phyloP scores from a whole-genome alignment of 1,140 invertebrate genomes.

The Diachasmimorpha longicaudata region DNA sequence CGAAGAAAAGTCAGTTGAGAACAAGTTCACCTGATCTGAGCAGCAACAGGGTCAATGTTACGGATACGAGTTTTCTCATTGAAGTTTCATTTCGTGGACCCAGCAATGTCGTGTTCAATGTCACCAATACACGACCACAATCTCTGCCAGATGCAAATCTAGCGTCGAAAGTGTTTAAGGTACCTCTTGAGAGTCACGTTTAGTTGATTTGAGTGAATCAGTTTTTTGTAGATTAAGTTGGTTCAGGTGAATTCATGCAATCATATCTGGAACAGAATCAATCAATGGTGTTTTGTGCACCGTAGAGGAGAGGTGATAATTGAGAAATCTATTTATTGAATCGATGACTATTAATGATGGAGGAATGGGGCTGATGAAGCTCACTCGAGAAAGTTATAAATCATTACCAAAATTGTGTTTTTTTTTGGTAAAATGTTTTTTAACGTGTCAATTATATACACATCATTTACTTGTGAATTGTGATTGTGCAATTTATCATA shows the following conservation, averaged over 20 bases:
- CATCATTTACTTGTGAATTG: slow-evolving; percentile 7
- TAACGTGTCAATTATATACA: slow-evolving; percentile 7
- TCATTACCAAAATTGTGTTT: not conserved
- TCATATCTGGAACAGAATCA: not conserved
- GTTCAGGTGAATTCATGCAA: not conserved
- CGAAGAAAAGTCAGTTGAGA: slow-evolving; percentile 62
- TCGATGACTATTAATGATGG: not conserved
- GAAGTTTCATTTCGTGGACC: slow-evolving; percentile 64
- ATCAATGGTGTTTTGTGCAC: not conserved
- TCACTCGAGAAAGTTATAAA: not conserved
- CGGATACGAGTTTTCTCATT: slow-evolving; percentile 59
- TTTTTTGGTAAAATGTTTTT: not conserved
- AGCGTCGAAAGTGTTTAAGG: slow-evolving; percentile 63
- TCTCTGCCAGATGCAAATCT: slow-evolving; percentile 64
- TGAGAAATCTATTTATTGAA: not conserved
- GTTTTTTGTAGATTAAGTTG: not conserved
- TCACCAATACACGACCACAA: slow-evolving; percentile 64
- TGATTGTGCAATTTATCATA: not conserved
- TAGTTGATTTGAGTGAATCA: slow-evolving; percentile 38
- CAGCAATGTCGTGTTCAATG: slow-evolving; percentile 65
- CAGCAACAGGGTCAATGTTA: slow-evolving; percentile 56
- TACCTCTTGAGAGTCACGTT: slow-evolving; percentile 68
- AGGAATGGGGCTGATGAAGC: not conserved
- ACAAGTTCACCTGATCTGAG: slow-evolving; percentile 71
- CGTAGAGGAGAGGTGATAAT: not conserved